Conservation (phyloP, 2,888 invertebrate genomes). For the Hirtodrosophila cameraria region DNA sequence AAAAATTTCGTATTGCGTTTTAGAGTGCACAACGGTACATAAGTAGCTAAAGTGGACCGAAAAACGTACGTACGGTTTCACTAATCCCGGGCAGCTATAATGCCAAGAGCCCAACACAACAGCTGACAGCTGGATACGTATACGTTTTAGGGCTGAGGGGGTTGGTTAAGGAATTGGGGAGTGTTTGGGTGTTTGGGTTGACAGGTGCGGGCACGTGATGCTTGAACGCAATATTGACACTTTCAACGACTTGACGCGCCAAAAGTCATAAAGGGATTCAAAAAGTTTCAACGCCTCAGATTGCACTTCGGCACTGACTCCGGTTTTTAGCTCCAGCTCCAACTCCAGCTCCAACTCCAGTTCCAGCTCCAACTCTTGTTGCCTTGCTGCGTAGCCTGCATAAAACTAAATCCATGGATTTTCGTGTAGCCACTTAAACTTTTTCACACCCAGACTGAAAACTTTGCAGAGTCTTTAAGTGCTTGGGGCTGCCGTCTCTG, state of each 20-base stretch:
- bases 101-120: conserved; percentile 27
- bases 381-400: conserved; percentile 49
- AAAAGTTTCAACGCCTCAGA: conserved; percentile 51
- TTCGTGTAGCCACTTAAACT: conserved; percentile 81
- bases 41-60: conserved; percentile 70
- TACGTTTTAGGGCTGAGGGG: not conserved
- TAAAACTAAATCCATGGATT: conserved; percentile 80
- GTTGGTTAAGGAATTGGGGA: not conserved
- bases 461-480: conserved; percentile 64
- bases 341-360: too few species aligned
- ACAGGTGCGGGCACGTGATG: conserved; percentile 76
- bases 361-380: not conserved
- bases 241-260: conserved; percentile 78
- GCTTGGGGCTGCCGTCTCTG: conserved; percentile 36
- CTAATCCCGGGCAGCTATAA: conserved; percentile 65
- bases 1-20: conserved; percentile 78
- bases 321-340: too few species aligned
- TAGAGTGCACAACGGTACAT: conserved; percentile 69
- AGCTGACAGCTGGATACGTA: conserved; percentile 58
- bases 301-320: conserved; percentile 35
- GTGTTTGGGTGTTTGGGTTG: conserved; percentile 6
- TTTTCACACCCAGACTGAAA: conserved; percentile 75
- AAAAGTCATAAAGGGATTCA: conserved; percentile 78
- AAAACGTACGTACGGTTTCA: conserved; percentile 46
- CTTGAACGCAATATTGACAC: conserved; percentile 80